Base-by-base conservation (phyloP, 1,140 invertebrate genomes). In the Eupeodes corollae region DNA sequence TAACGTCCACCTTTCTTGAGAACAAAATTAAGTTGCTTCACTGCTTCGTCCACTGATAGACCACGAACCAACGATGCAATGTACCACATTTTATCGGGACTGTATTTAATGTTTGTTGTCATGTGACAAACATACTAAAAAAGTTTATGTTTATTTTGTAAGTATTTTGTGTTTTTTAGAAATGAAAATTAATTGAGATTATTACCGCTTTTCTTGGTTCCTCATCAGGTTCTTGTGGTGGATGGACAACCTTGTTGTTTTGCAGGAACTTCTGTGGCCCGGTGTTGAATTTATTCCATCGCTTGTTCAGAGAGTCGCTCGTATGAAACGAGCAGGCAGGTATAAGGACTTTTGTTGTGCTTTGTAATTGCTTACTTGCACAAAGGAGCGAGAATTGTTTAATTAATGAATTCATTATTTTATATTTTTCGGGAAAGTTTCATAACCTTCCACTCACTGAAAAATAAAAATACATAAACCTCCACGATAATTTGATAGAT, bases 31-130 rank as follows among this genome's bases (percentile, higher is more conserved):
- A 96, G 70, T 67, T 96, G 91, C 68, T 87, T 91, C 1, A 96
- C 57, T 37, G 94, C 93, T 73, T 97, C 91, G 71, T 97, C 92
- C 1, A 97, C 80, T 18, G 82, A 75, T 86, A 97, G 86, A 10
- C 94, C 94, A 56, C 92, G 74, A 8, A 96, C 80, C 56, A 94
- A 77, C 55, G 68, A 71, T 3, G 91, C 87, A 32, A 92, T 77
- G 56, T 93, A 96, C 88, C 88, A 94, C 79, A 96, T 80, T 62
- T 93, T 95, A 54, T 87, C 82, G 1, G 83, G 85, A 59, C 85
- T 88, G 58, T 94, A 94, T 71, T 92, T 91, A 41, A 96, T 80
- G 59, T 92, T 86, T 31, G 70, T 68, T 57, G 82, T 82, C 69
- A 80, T 73, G 67, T 94, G 88, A 53, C 86, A 91, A 1, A 94